Evolutionary conservation across 1,140 invertebrate species (phyloP), one percentile per base, ranked within the genome.

Genomic region (Bombus superbus): DNA sequence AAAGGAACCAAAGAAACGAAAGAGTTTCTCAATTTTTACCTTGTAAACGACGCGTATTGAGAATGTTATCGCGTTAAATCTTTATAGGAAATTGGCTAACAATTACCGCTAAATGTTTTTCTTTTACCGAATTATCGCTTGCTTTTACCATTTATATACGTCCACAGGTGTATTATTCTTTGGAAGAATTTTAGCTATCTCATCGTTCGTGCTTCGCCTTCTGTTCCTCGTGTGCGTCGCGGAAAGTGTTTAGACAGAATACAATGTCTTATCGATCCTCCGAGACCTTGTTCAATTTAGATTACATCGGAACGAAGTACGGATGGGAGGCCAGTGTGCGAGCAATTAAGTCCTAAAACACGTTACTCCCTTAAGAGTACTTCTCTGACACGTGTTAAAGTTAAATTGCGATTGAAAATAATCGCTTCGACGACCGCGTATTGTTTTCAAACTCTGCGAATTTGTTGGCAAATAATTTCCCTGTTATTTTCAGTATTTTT

Each of bases 241-340:
- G 38, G 38, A 71, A 71, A 71, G 25, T 71, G 68, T 71, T 71
- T 71, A 42, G 68, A 71, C 38, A 71, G 68, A 71, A 35, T 69
- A 83, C 85, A 77, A 64, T 79, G 75, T 57, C 77, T 88, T 89
- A 88, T 89, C 72, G 76, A 88, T 81, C 57, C 71, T 28, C 35
- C 22, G 72, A 68, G 81, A 83, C 66, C 69, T 77, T 87, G 73
- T 80, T 87, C 81, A 85, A 89, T 89, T 84, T 89, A 83, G 82
- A 89, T 83, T 79, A 78, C 81, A 88, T 85, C 85, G 82, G 69
- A 32, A 42, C 57, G 83, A 81, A 68, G 73, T 87, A 86, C 73
- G 62, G 59, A 68, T 75, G 73, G 79, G 76, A 42, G 76, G 42
- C n/a, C 75, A 62, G 71, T 59, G 68, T 66, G 28, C 62, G 42